Evolutionary conservation across 2,888 invertebrate species (phyloP), one percentile per base, ranked within the genome.

Genomic region (Poecilobothrus nobilitatus): DNA sequence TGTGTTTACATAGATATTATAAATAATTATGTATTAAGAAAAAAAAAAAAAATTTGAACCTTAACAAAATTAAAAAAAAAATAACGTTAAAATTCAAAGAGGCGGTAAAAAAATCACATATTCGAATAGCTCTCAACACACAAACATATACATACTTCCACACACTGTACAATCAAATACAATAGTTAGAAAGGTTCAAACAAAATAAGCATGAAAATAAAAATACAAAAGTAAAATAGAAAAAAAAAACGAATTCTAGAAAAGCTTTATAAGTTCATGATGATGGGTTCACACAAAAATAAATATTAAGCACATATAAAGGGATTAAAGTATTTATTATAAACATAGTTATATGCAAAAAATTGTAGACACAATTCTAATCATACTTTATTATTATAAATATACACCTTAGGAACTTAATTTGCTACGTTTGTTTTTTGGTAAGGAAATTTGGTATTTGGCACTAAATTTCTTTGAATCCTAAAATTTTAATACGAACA

Each of bases 101-200:
- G 53, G 53, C 53, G 53, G 53, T 18, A 53, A 53, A 53, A 53
- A 53, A 53, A 53, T 53, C 53, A 53, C 53, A 53, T 53, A 53
- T 53, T 53, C 53, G 18, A 53, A 53, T 53, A 53, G 53, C 53
- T 53, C 53, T 53, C 53, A n/a, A 53, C 1, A 6, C 18, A 18
- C 18, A n/a, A 6, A 53, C n/a, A 41, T 15, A 41, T 41, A 41
- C 41, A 41, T 8, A 41, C 9, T 12, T 41, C 9, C 41, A 41
- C 9, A 41, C 41, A 41, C 41, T 41, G 9, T 37, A 37, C 37
- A 37, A 12, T 10, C 37, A 37, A 37, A 37, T 37, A 37, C 7
- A 27, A 37, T 8, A 37, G 37, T 37, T 2, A 37, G 2, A 37
- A 53, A 53, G 53, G 18, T 53, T 53, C 18, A 12, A 9, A 41